phyloP scores from a whole-genome alignment of 2,113 vertebrate species.

The Thunnus thynnus region DNA sequence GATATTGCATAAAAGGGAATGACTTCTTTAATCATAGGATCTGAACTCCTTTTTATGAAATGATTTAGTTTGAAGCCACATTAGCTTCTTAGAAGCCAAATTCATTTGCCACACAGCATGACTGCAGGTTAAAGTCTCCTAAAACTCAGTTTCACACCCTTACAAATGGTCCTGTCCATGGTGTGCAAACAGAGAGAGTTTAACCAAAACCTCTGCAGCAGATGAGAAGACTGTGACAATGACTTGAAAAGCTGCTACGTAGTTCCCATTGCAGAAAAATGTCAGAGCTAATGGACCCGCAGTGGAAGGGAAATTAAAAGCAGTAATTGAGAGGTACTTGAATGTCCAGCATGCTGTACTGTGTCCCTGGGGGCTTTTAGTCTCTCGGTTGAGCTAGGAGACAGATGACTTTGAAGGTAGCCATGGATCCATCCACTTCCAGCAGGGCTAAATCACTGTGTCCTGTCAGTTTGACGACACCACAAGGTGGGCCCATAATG shows the following conservation, averaged over 20 bases:
- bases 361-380: conserved; percentile 64
- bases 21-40: background rate
- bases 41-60: background rate
- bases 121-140: background rate
- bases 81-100: background rate
- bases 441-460: conserved; percentile 71
- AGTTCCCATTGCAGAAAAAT: conserved; percentile 57
- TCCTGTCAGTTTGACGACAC: conserved; percentile 73
- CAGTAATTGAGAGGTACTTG: conserved; percentile 73
- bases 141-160: background rate
- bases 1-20: background rate
- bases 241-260: conserved; percentile 21
- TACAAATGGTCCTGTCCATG: background rate
- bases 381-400: conserved; percentile 56
- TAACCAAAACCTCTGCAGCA: conserved; percentile 25
- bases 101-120: background rate
- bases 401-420: conserved; percentile 69
- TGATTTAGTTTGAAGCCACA: background rate
- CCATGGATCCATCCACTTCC: conserved; percentile 71
- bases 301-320: conserved; percentile 67
- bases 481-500: conserved; percentile 66
- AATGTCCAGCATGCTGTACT: conserved; percentile 68
- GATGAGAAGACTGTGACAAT: background rate
- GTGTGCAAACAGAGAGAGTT: conserved; percentile 16
- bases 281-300: conserved; percentile 68